These are phyloP conservation scores for Strix aluco DNA, from an alignment of 2,113 vertebrate genomes.

Conservation along the genomic window DNA sequence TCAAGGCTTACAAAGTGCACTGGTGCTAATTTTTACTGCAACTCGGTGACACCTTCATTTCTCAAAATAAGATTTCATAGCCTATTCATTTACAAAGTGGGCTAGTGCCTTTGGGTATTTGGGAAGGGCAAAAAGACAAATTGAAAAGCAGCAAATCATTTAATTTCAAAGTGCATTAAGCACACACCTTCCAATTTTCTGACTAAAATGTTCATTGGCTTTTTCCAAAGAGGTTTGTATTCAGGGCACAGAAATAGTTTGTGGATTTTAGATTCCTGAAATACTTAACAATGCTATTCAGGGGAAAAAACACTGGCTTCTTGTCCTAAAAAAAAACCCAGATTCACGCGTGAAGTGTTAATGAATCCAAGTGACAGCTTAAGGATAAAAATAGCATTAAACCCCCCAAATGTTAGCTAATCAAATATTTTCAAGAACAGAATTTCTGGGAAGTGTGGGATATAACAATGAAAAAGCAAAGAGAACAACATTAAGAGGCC, in stretches of 20 bases:
- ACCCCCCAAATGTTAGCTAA: background rate
- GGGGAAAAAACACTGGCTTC: conserved; percentile 10
- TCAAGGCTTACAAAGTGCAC: background rate
- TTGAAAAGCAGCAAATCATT: conserved; percentile 61
- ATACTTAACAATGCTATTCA: conserved; percentile 42
- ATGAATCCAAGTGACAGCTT: conserved; percentile 23
- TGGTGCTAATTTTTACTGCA: background rate
- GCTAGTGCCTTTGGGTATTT: conserved; percentile 69
- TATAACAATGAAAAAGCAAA: background rate
- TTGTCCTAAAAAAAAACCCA: conserved; percentile 43
- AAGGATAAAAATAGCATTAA: conserved; percentile 33
- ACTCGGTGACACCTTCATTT: conserved; percentile 45
- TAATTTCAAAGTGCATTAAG: conserved; percentile 59
- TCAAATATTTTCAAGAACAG: background rate
- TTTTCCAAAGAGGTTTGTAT: conserved; percentile 67
- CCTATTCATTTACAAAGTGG: conserved; percentile 62
- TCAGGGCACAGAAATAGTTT: conserved; percentile 60
- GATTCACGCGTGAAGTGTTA: conserved; percentile 24
- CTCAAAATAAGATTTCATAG: conserved; percentile 63
- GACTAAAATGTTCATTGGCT: conserved; percentile 3
- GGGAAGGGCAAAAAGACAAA: conserved; percentile 67
- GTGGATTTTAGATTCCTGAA: conserved; percentile 61
- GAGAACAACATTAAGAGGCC: background rate
- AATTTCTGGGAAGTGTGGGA: background rate
- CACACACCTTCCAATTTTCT: conserved; percentile 39